These are phyloP conservation scores for Diarsia brunnea DNA, from an alignment of 2,888 invertebrate genomes.

Conservation along the genomic window DNA sequence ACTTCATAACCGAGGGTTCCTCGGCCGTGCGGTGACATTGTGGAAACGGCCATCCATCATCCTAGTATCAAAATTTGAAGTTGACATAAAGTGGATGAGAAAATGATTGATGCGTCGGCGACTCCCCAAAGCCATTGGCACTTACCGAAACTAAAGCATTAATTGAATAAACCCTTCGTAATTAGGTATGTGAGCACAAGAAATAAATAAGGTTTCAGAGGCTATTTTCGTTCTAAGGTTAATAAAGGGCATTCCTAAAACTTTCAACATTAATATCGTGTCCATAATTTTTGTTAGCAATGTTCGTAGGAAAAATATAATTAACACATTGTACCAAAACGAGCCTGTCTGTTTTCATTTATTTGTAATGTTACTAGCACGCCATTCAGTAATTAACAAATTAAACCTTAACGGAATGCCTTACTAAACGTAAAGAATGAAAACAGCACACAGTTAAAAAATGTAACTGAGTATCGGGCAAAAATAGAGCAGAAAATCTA, in stretches of 20 bases:
- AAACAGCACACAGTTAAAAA: conserved; percentile 7
- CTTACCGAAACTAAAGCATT: conserved; percentile 75
- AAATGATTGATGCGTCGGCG: conserved; percentile 87
- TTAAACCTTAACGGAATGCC: conserved; percentile 40
- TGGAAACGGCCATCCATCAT: conserved; percentile 85
- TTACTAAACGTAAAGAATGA: conserved; percentile 18
- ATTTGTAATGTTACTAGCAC: conserved; percentile 54
- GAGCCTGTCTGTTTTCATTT: conserved; percentile 52
- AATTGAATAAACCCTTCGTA: conserved; percentile 74
- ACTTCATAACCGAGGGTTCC: conserved; percentile 64
- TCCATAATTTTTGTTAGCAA: conserved; percentile 45
- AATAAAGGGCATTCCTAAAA: conserved; percentile 26
- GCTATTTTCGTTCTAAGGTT: conserved; percentile 30
- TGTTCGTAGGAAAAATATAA: conserved; percentile 39
- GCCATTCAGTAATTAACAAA: conserved; percentile 62
- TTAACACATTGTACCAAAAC: conserved; percentile 50
- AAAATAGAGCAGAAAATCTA: conserved; percentile 8
- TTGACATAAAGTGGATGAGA: conserved; percentile 89
- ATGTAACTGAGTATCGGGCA: background rate
- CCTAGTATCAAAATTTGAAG: conserved; percentile 88
- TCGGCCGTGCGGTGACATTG: conserved; percentile 71
- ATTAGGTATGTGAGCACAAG: conserved; percentile 57
- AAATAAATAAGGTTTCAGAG: conserved; percentile 49
- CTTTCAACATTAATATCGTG: conserved; percentile 25
- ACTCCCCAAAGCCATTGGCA: conserved; percentile 76